Evolutionary conservation across 2,888 invertebrate species (phyloP).

Genomic region (Mechanitis mazaeus): DNA sequence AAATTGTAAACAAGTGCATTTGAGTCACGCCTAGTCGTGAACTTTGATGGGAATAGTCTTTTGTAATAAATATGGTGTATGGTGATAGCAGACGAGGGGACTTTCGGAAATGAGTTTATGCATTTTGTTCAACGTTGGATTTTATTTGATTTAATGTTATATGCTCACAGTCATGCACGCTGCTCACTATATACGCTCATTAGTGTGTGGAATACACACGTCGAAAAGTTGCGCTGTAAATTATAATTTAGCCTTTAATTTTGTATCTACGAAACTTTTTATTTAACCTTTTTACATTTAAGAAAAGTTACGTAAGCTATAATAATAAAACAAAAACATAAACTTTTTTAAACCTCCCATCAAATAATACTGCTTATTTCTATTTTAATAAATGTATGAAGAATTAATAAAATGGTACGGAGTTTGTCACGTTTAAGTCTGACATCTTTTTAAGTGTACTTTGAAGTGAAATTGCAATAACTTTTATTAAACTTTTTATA

Average conservation of each 20-base stretch:
- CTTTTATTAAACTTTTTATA: background rate
- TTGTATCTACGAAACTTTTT: slow-evolving; percentile 15
- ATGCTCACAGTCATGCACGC: slow-evolving; percentile 21
- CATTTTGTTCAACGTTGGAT: slow-evolving; percentile 60
- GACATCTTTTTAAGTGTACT: background rate
- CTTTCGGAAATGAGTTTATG: slow-evolving; percentile 62
- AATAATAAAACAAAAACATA: too few species aligned
- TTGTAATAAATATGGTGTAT: slow-evolving; percentile 49
- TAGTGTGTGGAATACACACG: slow-evolving; percentile 19
- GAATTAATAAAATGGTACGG: too few species aligned
- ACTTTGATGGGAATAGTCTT: slow-evolving; percentile 63
- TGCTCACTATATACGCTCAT: slow-evolving; percentile 26
- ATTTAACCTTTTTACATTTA: background rate
- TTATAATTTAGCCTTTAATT: slow-evolving; percentile 24
- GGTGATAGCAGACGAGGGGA: slow-evolving; percentile 48
- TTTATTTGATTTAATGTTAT: slow-evolving; percentile 64
- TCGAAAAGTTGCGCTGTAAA: slow-evolving; percentile 22
- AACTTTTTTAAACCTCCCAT: too few species aligned
- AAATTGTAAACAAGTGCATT: slow-evolving; percentile 10
- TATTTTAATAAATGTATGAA: too few species aligned
- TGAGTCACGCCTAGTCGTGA: slow-evolving; percentile 39
- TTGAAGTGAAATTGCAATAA: background rate
- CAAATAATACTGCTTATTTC: too few species aligned
- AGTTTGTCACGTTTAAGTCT: background rate
- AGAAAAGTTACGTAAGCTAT: too few species aligned